Evolutionary conservation across 2,888 invertebrate genomes (phyloP), one percentile per base, ranked within the genome.

Genomic region (Acanthacorydalis orientalis): DNA sequence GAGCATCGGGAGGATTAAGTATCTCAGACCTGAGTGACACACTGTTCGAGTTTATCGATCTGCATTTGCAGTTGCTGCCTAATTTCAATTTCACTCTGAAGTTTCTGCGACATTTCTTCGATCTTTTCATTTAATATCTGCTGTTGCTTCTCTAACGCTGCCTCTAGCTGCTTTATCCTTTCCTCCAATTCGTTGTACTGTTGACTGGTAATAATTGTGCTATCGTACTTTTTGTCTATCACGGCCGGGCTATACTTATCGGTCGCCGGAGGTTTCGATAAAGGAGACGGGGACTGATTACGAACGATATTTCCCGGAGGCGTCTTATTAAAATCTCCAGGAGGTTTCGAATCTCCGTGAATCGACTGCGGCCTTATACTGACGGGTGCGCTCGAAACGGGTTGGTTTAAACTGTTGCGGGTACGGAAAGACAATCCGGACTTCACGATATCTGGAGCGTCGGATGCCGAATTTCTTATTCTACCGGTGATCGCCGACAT

Each of bases 1-100:
- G 23, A 23, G 23, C 23, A 23, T 23, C 6, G 23, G 23, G 6
- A 23, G 23, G 23, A 38, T 38, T 38, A 38, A 38, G 39, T 38
- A 38, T 43, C 50, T 63, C 74, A 81, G 63, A 82, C 82, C 64
- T 80, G 80, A 59, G 80, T 79, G 57, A 80, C 78, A 58, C 78
- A 78, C 55, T 78, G 77, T 52, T 77, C 75, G 50, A 83, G 68
- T 62, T 80, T 83, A 54, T 81, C 80, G 48, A 83, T 63, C 61
- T 81, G 77, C 40, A 69, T 68, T 55, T 83, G 79, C 52, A 84
- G 60, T 49, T 75, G 64, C 54, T 72, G 70, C 37, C 83, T 71
- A 59, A 75, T 74, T 51, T 79, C 79, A 1, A 70, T 67, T 62
- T 83, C 83, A 44, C 73, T 65, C 44, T 73, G 72, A 46, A 84